phyloP scores from a whole-genome alignment of 2,797 vertebrate genomes.

The Rhodeus uyekii region DNA sequence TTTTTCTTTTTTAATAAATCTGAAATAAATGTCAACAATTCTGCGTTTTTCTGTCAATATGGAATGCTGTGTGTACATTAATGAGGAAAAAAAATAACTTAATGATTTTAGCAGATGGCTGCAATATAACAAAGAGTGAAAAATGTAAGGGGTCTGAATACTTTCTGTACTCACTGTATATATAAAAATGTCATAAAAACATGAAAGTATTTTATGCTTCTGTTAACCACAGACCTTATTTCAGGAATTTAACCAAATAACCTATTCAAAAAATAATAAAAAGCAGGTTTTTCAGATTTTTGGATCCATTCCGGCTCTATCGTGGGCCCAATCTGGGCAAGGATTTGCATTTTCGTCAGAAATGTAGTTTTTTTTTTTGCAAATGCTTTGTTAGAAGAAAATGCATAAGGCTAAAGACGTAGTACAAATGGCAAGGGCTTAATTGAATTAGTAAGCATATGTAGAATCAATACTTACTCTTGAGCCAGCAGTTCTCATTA shows the following conservation, averaged over 20 bases:
- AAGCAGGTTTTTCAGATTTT: no score
- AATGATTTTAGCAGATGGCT: no score
- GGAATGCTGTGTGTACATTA: no score
- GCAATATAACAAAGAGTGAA: no score
- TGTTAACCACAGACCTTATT: not conserved
- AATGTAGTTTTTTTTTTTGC: not conserved
- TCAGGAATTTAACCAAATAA: not conserved
- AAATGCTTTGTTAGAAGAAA: not conserved
- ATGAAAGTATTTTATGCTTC: not conserved
- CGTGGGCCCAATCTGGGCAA: no score
- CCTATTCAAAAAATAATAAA: no score
- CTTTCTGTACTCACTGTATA: no score
- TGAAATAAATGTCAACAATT: no score
- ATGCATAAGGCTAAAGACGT: not conserved
- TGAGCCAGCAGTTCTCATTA: not conserved
- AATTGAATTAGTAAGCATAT: conserved; percentile 7
- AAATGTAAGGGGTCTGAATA: no score
- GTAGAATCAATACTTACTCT: not conserved
- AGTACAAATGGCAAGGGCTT: not conserved
- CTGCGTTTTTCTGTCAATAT: no score
- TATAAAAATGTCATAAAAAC: not conserved
- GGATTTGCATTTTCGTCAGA: not conserved
- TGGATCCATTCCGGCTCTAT: not conserved
- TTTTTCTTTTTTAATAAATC: no score
- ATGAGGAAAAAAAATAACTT: no score